Base-by-base conservation (phyloP, 2,113 vertebrate genomes). In the Cervus canadensis region DNA sequence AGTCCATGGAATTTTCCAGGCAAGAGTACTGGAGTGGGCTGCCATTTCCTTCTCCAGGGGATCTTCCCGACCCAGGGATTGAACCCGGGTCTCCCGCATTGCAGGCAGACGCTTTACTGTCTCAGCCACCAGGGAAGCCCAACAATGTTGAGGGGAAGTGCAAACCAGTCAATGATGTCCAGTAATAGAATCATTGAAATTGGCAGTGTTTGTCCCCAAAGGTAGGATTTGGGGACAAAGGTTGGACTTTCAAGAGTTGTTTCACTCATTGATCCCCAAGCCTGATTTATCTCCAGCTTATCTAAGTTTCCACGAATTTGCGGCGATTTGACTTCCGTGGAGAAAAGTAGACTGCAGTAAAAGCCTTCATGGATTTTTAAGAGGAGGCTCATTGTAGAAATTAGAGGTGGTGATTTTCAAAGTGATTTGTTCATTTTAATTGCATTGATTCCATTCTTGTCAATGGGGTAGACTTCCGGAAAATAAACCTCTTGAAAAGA, bases 351-450 rank as follows among this genome's bases (percentile, higher is more conserved):
- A 57, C 11, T 11, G 52, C 62, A 28, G 15, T 62, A 54, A 92
- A 95, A 89, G 88, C 57, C 71, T 89, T 97, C 76, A 19, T 33
- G 62, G 86, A 59, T 88, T 89, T 89, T 97, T 43, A 78, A 92
- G 79, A 85, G 87, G 64, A 36, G 2, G 12, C 78, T 96, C 45
- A 36, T 57, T 56, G 52, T 82, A 79, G 89, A 92, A 96, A 89
- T 92, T 95, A 91, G 88, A 94, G 50, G 57, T 95, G 78, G 97
- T 81, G 94, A 97, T 94, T 89, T 91, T 89, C 91, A 62, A 83
- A 89, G 82, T 7, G 93, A 96, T 94, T 89, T 95, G 60, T 87
- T 96, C 91, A 54, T 85, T 96, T 89, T 96, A 97, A 94, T 95
- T 95, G 95, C 82, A 57, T 84, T 30, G 91, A 97, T 95, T 89